phyloP scores from a whole-genome alignment of 2,113 vertebrate genomes.

The Hemichromis elongatus region DNA sequence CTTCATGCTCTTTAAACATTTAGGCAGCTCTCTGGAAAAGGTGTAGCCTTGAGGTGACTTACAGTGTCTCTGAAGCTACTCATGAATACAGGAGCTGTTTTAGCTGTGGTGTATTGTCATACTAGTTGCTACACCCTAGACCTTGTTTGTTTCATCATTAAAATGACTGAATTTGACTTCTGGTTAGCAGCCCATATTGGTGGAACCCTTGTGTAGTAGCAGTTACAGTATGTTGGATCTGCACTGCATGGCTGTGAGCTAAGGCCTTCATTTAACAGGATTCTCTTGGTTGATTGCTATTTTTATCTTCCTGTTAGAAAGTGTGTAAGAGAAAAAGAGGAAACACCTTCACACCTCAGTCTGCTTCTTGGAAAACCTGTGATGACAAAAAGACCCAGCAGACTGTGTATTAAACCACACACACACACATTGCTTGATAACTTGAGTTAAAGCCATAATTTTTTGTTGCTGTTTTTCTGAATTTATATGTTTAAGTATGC shows the following conservation, averaged over 20 bases:
- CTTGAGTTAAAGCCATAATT: not conserved
- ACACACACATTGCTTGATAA: not conserved
- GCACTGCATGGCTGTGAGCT: not conserved
- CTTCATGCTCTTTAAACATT: not conserved
- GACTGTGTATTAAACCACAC: not conserved
- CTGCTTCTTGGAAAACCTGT: conserved; percentile 2
- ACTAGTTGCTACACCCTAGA: not conserved
- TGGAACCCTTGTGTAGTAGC: conserved; percentile 4
- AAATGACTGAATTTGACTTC: not conserved
- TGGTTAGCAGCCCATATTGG: not conserved
- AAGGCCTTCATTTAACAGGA: conserved; percentile 36
- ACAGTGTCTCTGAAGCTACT: not conserved
- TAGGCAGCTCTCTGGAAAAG: not conserved
- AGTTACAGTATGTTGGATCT: not conserved
- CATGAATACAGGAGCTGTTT: not conserved
- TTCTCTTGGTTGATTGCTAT: conserved; percentile 34
- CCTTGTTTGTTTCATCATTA: not conserved
- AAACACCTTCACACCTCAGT: conserved; percentile 59
- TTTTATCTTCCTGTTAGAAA: conserved; percentile 31
- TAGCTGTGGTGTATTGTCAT: no score
- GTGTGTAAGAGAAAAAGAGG: conserved; percentile 38
- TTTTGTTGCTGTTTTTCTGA: not conserved
- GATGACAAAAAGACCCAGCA: not conserved
- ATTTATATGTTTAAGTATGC: not conserved
- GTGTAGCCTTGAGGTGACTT: not conserved